These are phyloP conservation scores for Dicrurus megarhynchus DNA, from an alignment of 2,113 vertebrate genomes.

Conservation along the genomic window DNA sequence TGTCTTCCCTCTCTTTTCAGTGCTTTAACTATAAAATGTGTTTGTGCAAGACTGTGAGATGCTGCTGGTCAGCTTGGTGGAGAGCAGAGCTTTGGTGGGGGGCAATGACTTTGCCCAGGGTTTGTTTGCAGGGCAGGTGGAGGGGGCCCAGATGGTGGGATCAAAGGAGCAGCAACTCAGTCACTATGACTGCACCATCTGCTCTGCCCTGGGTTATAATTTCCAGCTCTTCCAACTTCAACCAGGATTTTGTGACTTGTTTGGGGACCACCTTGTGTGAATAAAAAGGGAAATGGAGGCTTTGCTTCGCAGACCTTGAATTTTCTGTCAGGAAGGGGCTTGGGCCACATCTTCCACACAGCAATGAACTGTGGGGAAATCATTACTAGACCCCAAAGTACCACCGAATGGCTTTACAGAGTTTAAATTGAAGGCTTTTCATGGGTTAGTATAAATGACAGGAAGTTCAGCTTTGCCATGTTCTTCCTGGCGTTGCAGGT, in stretches of 20 bases:
- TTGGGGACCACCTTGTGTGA: background rate
- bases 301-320: background rate
- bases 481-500: background rate
- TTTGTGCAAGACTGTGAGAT: background rate
- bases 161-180: constrained; percentile 3
- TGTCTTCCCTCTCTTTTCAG: background rate
- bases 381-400: background rate
- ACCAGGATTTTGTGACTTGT: background rate
- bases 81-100: background rate
- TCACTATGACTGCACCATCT: background rate
- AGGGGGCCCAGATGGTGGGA: background rate
- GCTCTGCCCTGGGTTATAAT: background rate
- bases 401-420: background rate
- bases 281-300: background rate
- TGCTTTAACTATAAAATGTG: background rate
- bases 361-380: background rate
- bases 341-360: background rate
- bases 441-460: background rate
- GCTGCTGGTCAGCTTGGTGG: background rate
- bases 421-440: background rate
- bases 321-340: background rate
- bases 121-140: background rate
- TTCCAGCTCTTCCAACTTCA: background rate
- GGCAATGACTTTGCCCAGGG: background rate
- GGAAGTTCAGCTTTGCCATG: background rate